Evolutionary conservation across 1,140 invertebrate species (phyloP).

Genomic region (Calliopsis andreniformis): DNA sequence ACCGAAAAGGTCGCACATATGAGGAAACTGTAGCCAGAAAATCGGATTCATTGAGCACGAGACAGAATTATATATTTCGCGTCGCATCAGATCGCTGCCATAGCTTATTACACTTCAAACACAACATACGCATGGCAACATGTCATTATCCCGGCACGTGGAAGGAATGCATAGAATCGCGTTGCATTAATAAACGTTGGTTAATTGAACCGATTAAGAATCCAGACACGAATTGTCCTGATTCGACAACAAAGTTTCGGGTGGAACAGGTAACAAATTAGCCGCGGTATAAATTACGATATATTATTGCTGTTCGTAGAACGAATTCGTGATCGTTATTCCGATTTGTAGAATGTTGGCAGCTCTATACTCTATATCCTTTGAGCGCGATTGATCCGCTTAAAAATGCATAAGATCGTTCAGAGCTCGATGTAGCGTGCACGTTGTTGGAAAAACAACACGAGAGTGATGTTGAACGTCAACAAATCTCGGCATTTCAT

Average conservation of each 20-base stretch:
- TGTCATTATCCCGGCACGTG: neutral
- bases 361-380: too few species aligned
- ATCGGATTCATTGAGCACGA: neutral
- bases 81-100: neutral
- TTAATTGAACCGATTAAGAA: neutral
- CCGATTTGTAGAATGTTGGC: neutral
- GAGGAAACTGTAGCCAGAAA: neutral
- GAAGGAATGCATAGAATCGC: conserved; percentile 4
- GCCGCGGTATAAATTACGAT: neutral
- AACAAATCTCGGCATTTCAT: neutral
- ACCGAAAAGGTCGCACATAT: neutral
- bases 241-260: neutral
- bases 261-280: neutral
- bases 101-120: neutral
- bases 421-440: neutral
- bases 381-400: neutral
- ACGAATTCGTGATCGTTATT: neutral
- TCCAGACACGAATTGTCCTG: neutral
- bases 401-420: neutral
- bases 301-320: neutral
- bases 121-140: neutral
- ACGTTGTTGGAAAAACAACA: neutral
- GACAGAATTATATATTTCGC: neutral
- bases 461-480: neutral
- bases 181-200: conserved; percentile 11